Evolutionary conservation across 2,888 invertebrate genomes (phyloP).

Genomic region (Caenorhabditis zanzibari): DNA sequence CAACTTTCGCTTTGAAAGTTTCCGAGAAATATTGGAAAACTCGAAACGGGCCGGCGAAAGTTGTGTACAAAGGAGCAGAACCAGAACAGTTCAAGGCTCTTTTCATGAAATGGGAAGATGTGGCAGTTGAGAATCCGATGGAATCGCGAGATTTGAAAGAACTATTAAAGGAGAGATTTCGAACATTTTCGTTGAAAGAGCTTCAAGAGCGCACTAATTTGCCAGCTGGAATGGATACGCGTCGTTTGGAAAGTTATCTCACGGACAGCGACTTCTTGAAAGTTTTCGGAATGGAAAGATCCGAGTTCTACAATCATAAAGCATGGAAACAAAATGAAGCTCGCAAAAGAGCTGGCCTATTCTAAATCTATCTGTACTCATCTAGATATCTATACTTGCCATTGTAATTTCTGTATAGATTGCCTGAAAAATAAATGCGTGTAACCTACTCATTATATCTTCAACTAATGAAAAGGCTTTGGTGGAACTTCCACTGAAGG

Average conservation of each 20-base stretch:
- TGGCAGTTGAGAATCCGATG: slow-evolving; percentile 49
- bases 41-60: slow-evolving; percentile 61
- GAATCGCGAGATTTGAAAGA: slow-evolving; percentile 52
- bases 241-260: slow-evolving; percentile 74
- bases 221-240: slow-evolving; percentile 76
- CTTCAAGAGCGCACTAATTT: slow-evolving; percentile 70
- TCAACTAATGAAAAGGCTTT: too few species aligned
- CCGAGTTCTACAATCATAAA: slow-evolving; percentile 72
- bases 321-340: slow-evolving; percentile 78
- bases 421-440: slow-evolving; percentile 52
- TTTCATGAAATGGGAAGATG: slow-evolving; percentile 74
- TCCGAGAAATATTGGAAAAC: slow-evolving; percentile 70
- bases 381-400: slow-evolving; percentile 32
- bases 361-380: slow-evolving; percentile 34
- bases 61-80: slow-evolving; percentile 74
- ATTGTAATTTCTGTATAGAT: slow-evolving; percentile 55
- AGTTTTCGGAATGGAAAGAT: slow-evolving; percentile 69
- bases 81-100: slow-evolving; percentile 77
- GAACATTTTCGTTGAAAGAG: slow-evolving; percentile 67
- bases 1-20: slow-evolving; percentile 74
- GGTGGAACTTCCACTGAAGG: too few species aligned
- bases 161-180: slow-evolving; percentile 72
- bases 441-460: slow-evolving; percentile 1
- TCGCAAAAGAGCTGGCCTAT: slow-evolving; percentile 61
- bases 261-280: slow-evolving; percentile 74